phyloP scores from a whole-genome alignment of 2,113 vertebrate species.

The Tragelaphus scriptus region DNA sequence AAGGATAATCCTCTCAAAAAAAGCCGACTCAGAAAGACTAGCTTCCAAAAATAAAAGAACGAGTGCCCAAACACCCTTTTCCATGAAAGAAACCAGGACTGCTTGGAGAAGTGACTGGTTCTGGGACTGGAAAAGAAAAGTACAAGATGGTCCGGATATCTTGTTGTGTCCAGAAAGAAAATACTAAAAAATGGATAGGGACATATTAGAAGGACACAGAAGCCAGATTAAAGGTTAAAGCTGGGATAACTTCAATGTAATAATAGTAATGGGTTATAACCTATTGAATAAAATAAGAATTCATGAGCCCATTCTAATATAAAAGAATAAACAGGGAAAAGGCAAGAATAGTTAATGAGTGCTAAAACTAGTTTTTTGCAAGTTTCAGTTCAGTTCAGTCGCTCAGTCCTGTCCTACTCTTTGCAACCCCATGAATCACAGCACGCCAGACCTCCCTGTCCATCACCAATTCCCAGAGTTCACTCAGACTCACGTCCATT shows the following conservation, averaged over 20 bases:
- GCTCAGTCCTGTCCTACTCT: accelerated
- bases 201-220: neutral
- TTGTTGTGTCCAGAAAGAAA: neutral
- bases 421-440: too few species aligned
- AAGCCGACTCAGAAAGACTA: neutral
- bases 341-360: neutral
- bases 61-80: neutral
- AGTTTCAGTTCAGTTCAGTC: neutral
- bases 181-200: neutral
- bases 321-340: neutral
- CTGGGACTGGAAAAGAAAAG: neutral
- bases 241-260: neutral
- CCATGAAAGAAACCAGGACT: neutral
- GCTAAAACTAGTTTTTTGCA: neutral
- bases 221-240: neutral
- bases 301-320: neutral
- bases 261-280: neutral
- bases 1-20: neutral
- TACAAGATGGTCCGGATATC: neutral
- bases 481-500: too few species aligned
- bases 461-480: too few species aligned
- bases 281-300: neutral
- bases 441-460: too few species aligned
- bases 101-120: neutral
- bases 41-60: neutral